Base-by-base conservation (phyloP, 1,140 invertebrate species). In the Luehdorfia chinensis region DNA sequence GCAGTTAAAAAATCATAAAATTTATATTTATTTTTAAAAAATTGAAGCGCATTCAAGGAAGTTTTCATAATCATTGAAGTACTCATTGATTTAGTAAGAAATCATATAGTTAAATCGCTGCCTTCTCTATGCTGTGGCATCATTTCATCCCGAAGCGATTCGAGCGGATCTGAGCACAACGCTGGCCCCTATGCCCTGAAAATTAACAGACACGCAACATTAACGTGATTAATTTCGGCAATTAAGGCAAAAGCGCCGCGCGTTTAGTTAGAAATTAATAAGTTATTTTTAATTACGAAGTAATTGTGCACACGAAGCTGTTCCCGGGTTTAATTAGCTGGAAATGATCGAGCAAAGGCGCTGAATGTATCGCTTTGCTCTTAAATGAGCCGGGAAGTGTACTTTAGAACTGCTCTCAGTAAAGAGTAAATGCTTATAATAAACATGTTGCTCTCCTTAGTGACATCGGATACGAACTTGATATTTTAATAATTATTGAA, bases 211-310 rank as follows among this genome's bases (percentile, higher is more conserved):
- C 74, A 77, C 71, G 79, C 68, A 61, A 71, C 69, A 80, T 79
- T 77, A 70, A 71, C 32, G 52, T 80, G 79, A 84, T 84, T 78
- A 75, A 84, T 80, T 74, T 66, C 50, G 45, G 52, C 64, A 77
- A 84, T 80, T 78, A 80, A 59, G 51, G 52, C 60, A 33, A 64
- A 56, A 56, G 56, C 46, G 32, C 51, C 56, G 62, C 49, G 57
- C 47, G 39, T 56, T 59, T 49, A 30, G 46, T 55, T 57, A 58
- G 48, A 75, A 77, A 74, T 80, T 72, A 84, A 79, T 79, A 80
- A 84, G 75, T 77, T 80, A 80, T 78, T 80, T 80, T 80, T 79
- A 84, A 84, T 84, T 78, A 84, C 59, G 28, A 27, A 59, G 65
- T 80, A 78, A 84, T 80, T 80, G 69, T 54, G 57, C 37, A 57